phyloP scores from a whole-genome alignment of 2,113 vertebrate genomes.

The Burhinus oedicnemus region DNA sequence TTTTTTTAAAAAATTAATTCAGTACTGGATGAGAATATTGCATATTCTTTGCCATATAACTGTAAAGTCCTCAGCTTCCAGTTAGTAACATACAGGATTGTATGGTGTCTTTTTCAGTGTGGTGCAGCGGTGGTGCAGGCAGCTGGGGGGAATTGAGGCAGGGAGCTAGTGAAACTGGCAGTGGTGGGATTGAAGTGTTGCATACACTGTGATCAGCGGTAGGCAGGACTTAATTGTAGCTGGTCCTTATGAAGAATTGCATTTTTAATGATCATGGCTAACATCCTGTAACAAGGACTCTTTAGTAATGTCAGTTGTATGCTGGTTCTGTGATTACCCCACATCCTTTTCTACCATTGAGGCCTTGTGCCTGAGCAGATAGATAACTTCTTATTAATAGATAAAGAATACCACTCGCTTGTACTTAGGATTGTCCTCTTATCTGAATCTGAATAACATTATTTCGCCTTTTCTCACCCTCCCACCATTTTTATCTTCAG shows the following conservation, averaged over 20 bases:
- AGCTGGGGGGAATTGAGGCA: not conserved
- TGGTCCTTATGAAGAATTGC: not conserved
- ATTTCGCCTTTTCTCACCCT: slow-evolving; percentile 10
- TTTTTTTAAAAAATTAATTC: not conserved
- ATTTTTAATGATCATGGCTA: not conserved
- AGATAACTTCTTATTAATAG: not conserved
- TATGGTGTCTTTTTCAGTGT: not conserved
- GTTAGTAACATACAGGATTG: not conserved
- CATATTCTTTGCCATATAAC: not conserved
- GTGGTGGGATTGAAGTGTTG: not conserved
- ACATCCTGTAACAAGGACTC: not conserved
- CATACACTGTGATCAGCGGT: not conserved
- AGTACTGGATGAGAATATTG: not conserved
- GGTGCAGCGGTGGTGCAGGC: not conserved
- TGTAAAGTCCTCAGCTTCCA: not conserved
- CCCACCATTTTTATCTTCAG: slow-evolving; percentile 7
- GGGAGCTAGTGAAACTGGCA: not conserved
- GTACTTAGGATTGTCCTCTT: slow-evolving; percentile 1
- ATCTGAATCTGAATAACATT: slow-evolving; percentile 16
- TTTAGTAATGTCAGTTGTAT: not conserved
- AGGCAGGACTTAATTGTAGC: not conserved
- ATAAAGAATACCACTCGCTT: not conserved
- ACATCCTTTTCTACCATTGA: not conserved
- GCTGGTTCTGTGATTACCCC: not conserved
- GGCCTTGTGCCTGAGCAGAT: not conserved